Percentiles rank a stretch among this genome's conserved stretches.
Evolutionary conservation across 2,113 vertebrate genomes (phyloP).

Genomic region (Hyaena hyaena): DNA sequence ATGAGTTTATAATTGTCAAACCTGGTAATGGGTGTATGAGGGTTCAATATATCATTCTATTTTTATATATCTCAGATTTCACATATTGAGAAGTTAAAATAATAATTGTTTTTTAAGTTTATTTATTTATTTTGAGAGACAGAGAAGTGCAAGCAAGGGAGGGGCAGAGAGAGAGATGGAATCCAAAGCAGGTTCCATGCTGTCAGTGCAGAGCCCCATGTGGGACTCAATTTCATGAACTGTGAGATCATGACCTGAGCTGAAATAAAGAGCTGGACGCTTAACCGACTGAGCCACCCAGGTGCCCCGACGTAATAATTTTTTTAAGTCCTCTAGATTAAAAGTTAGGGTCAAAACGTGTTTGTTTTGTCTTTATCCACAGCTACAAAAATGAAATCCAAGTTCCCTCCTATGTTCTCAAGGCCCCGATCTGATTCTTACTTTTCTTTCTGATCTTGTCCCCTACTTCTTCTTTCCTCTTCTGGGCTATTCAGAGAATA

Average conservation of each 20-base stretch:
- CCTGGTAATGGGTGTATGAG: neutral
- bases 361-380: neutral
- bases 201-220: neutral
- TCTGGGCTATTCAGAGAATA: neutral
- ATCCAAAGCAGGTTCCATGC: neutral
- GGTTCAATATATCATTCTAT: neutral
- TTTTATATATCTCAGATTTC: constrained; percentile 12
- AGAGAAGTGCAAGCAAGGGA: neutral
- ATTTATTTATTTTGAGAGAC: neutral
- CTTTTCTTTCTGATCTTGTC: constrained; percentile 2
- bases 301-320: neutral
- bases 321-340: constrained; percentile 10
- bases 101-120: neutral
- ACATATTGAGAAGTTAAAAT: neutral
- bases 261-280: neutral
- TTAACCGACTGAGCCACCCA: neutral
- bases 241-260: neutral
- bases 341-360: neutral
- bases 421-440: neutral
- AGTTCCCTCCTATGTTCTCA: neutral
- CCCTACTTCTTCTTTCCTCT: constrained; percentile 13
- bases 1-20: constrained; percentile 4
- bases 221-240: neutral
- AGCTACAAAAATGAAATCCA: neutral
- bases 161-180: neutral